Evolutionary conservation across 2,797 vertebrate species (phyloP), one percentile per base, ranked within the genome.

Genomic region (Falco cherrug): DNA sequence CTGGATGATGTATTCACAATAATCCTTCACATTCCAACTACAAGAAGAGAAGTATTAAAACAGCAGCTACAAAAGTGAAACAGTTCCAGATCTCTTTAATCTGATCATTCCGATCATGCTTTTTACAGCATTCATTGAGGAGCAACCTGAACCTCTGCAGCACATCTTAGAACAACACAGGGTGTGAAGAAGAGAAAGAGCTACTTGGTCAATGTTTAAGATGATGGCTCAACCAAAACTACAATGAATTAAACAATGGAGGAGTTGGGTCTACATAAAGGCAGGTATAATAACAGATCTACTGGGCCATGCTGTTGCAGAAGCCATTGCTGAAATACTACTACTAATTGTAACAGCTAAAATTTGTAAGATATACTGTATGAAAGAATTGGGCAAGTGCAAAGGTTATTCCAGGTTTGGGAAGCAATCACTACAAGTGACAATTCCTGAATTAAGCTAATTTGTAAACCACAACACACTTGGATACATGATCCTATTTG

Each of bases 1-100:
- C 81, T 95, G 81, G 76, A 85, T 93, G 53, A 95, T 70, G 29
- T 69, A 89, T 59, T 94, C 88, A 85, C 60, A 84, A 82, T 87
- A 93, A 85, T 78, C 89, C 57, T 91, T 90, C 65, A 69, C 69
- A 95, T 83, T 92, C 57, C 57, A 92, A 5, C 71, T 59, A 89
- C 45, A 76, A 91, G 63, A 88, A 84, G 35, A 48, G 39, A 91
- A 87, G 61, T 18, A 91, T 47, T 83, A 51, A 75, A 93, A 59
- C 50, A 73, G 65, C 6, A 15, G 47, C 76, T 87, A 60, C n/a
- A 71, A 71, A 93, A 89, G 84, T 48, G 39, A 85, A 93, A 73
- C 41, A 3, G 57, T 61, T 87, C 12, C 81, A 83, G 41, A 60
- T 60, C 31, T 87, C 63, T 63, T 35, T 67, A 47, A 61, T 41